phyloP scores from a whole-genome alignment of 1,140 invertebrate genomes.

The Bombyx mandarina region DNA sequence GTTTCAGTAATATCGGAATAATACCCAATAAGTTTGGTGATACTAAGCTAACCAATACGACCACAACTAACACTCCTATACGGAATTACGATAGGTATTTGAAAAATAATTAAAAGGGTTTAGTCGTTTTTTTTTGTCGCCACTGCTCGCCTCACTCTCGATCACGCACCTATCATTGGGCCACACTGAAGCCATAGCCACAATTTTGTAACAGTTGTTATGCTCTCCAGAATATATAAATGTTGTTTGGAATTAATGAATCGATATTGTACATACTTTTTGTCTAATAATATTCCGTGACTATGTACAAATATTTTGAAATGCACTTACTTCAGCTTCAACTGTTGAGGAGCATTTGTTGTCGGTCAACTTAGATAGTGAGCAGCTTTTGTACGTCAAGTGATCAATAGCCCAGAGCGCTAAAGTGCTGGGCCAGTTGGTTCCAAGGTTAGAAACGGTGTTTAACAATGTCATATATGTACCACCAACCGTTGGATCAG shows the following conservation, averaged over 20 bases:
- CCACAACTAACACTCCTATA: too few species aligned
- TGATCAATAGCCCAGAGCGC: constrained; percentile 94
- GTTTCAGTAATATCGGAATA: too few species aligned
- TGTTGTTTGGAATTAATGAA: background rate
- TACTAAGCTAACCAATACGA: too few species aligned
- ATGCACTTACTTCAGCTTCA: constrained; percentile 52
- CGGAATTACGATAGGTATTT: too few species aligned
- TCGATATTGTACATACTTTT: background rate
- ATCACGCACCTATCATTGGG: too few species aligned
- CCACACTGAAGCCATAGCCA: too few species aligned
- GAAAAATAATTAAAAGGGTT: too few species aligned
- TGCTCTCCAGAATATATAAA: too few species aligned
- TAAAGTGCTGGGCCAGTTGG: constrained; percentile 96
- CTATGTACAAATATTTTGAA: background rate
- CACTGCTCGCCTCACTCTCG: too few species aligned
- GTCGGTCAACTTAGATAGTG: constrained; percentile 42
- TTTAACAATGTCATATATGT: constrained; percentile 99
- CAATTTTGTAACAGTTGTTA: too few species aligned
- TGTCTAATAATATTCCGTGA: background rate
- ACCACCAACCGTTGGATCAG: constrained; percentile 94
- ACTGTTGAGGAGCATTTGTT: constrained; percentile 51
- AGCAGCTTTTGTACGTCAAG: constrained; percentile 86
- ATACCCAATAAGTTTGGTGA: too few species aligned
- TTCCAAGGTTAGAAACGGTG: constrained; percentile 95
- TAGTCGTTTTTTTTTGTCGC: too few species aligned